Evolutionary conservation across 1,140 invertebrate genomes (phyloP).

Genomic region (Diploscapter pachys): DNA sequence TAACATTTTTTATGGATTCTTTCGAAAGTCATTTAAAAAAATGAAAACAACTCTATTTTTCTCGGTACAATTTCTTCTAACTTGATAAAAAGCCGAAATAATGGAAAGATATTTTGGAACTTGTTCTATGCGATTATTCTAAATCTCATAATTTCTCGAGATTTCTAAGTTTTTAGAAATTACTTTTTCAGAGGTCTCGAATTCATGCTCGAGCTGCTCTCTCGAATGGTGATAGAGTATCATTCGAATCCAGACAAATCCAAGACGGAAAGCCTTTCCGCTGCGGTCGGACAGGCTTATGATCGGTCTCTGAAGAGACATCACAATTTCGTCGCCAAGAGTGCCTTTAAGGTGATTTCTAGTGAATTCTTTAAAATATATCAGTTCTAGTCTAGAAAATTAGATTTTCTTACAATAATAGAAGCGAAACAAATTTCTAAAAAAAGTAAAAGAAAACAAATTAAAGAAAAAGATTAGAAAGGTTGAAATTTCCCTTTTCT

Average conservation of each 20-base stretch:
- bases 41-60: not conserved
- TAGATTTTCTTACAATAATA: conserved; percentile 2
- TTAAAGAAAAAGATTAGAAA: not conserved
- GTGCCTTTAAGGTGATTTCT: conserved; percentile 39
- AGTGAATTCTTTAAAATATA: not conserved
- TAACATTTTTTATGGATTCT: not conserved
- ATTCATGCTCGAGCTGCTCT: conserved; percentile 40
- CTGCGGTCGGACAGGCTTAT: conserved; percentile 29
- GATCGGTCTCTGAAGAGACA: conserved; percentile 40
- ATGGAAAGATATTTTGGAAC: not conserved
- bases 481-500: not conserved
- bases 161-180: not conserved
- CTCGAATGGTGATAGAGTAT: conserved; percentile 38
- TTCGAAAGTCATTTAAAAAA: not conserved
- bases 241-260: conserved; percentile 29
- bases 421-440: not conserved
- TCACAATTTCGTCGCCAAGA: conserved; percentile 39
- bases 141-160: not conserved
- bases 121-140: not conserved
- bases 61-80: not conserved
- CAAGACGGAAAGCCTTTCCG: conserved; percentile 32
- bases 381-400: not conserved
- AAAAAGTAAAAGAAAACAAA: not conserved
- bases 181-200: conserved; percentile 33
- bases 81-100: not conserved